Base-by-base conservation (phyloP, 1,140 invertebrate species). In the Lepidurus packardi region DNA sequence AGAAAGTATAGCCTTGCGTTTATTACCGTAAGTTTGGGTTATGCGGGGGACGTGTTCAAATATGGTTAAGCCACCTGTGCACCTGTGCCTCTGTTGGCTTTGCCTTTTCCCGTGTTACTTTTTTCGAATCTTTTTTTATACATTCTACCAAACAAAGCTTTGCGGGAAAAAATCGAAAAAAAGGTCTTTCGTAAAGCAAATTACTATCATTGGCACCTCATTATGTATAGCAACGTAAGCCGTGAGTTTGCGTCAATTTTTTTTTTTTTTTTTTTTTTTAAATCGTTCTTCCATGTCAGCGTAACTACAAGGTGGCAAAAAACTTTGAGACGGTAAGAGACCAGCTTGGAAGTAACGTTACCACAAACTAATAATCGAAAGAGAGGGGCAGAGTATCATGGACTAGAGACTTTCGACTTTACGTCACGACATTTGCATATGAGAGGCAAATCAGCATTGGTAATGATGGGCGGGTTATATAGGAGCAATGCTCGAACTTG, bases 391-490 rank as follows among this genome's bases (percentile, higher is more conserved):
- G 16, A 16, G 53, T 7, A 65, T 65, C 53, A 65, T 21, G 53
- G 8, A 21, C 53, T 5, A 13, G 8, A 9, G 53, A 9, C 9
- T 65, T 65, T 16, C 9, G 13, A 16, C 6, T 65, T 65, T 65
- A 21, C 53, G 53, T 65, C 53, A 65, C 53, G 13, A 21, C 53
- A 65, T 65, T 16, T 13, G 53, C 53, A 65, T 65, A 65, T 65
- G 53, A n/a, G 53, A 9, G 21, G 53, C 53, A 65, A 65, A 65
- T 65, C 13, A 65, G n/a, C 53, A 65, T 65, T 65, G 53, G 53
- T 65, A 65, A 65, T 65, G 53, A 65, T n/a, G 53, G 53, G 53
- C 53, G 53, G 53, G 53, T 65, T 65, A 65, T 34, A 34, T 13
- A 16, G 8, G 9, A 65, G 53, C 53, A 65, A 65, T 65, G 53